Conservation (phyloP, 2,888 invertebrate genomes). For the Griposia aprilina region DNA sequence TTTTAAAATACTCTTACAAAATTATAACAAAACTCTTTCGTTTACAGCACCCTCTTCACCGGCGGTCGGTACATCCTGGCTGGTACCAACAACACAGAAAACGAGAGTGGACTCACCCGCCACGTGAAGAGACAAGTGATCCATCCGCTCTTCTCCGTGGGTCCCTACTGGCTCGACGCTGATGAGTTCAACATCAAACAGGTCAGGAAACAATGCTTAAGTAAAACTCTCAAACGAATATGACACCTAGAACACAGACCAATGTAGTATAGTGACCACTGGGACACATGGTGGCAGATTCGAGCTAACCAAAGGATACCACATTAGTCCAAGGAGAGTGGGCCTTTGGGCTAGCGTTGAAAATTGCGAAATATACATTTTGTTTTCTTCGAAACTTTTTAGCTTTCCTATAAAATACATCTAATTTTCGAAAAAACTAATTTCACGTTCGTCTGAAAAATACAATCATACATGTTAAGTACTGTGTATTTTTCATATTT, state of each 20-base stretch:
- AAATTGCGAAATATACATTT: no score
- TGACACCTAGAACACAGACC: not conserved
- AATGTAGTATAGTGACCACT: not conserved
- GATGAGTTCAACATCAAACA: slow-evolving; percentile 77
- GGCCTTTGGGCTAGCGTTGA: not conserved
- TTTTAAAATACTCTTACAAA: not conserved
- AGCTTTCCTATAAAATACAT: no score
- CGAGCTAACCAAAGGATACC: not conserved
- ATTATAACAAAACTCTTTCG: not conserved
- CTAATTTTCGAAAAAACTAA: no score
- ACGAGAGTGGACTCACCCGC: slow-evolving; percentile 74
- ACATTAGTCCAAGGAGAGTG: not conserved
- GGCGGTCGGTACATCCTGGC: slow-evolving; percentile 78
- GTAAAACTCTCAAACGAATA: not conserved
- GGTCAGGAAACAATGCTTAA: slow-evolving; percentile 61
- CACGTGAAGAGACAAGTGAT: slow-evolving; percentile 81
- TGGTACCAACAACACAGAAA: slow-evolving; percentile 82
- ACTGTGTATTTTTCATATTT: no score
- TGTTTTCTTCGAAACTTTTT: no score
- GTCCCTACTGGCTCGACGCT: slow-evolving; percentile 86
- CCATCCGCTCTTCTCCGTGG: slow-evolving; percentile 85
- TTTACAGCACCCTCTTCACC: slow-evolving; percentile 79
- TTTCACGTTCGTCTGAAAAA: no score
- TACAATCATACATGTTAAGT: no score
- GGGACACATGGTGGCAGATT: not conserved